phyloP scores from a whole-genome alignment of 2,888 invertebrate species.

The Dolomedes plantarius region DNA sequence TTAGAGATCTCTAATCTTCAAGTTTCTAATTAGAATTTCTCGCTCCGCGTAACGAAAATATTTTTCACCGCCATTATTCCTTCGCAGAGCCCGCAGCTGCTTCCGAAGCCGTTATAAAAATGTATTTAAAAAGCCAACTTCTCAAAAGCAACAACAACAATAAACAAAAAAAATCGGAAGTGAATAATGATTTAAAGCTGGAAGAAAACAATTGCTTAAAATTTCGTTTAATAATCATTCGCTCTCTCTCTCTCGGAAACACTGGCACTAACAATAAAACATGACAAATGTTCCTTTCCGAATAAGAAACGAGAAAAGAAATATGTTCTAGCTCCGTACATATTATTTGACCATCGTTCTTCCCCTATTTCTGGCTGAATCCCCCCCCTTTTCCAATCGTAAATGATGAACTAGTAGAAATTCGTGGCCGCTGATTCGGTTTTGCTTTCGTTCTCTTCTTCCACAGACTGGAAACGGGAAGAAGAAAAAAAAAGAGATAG shows the following conservation, averaged over 20 bases:
- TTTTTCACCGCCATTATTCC: too few relatives aligned
- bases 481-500: not conserved
- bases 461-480: not conserved
- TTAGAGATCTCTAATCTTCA: too few relatives aligned
- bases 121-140: not conserved
- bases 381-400: not conserved
- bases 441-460: not conserved
- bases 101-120: too few relatives aligned
- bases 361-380: not conserved
- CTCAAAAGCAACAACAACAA: too few relatives aligned
- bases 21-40: too few relatives aligned
- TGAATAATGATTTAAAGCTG: not conserved
- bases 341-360: not conserved
- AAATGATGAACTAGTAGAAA: slow-evolving; percentile 4
- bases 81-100: too few relatives aligned
- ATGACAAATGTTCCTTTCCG: not conserved
- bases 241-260: not conserved
- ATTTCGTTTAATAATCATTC: slow-evolving; percentile 2
- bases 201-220: slow-evolving; percentile 2
- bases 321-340: not conserved
- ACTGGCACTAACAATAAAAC: not conserved
- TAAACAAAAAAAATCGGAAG: not conserved
- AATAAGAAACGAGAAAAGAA: not conserved
- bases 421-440: not conserved
- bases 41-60: too few relatives aligned